A percentile compares a stretch with the other conserved stretches of the same genome.
Evolutionary conservation across 2,888 invertebrate genomes (phyloP).

Genomic region (Axea sp.): DNA sequence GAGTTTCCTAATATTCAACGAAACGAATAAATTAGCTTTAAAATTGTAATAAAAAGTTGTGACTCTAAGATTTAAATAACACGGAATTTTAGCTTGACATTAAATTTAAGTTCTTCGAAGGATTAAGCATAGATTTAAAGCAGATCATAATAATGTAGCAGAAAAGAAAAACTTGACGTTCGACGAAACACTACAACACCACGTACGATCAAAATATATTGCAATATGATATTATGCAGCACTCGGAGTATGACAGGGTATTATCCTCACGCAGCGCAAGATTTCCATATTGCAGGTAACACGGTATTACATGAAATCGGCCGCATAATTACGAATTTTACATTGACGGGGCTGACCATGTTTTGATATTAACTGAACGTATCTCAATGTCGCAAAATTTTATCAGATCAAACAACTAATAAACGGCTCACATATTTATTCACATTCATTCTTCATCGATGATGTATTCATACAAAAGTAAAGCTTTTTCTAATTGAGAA

Average conservation of each 20-base stretch:
- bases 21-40: conserved; percentile 40
- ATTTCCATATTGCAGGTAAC: conserved; percentile 78
- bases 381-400: conserved; percentile 53
- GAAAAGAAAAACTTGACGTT: conserved; percentile 55
- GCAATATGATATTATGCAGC: conserved; percentile 78
- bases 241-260: conserved; percentile 77
- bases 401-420: conserved; percentile 48
- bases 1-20: too few species aligned
- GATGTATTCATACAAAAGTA: conserved; percentile 33
- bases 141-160: conserved; percentile 45
- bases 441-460: conserved; percentile 27
- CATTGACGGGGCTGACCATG: conserved; percentile 66
- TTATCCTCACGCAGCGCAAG: conserved; percentile 78
- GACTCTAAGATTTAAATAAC: conserved; percentile 6
- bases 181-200: conserved; percentile 61
- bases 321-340: conserved; percentile 74
- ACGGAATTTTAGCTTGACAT: conserved; percentile 18
- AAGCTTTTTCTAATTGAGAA: conserved; percentile 28
- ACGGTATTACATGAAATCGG: conserved; percentile 77
- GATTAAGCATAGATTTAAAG: conserved; percentile 40
- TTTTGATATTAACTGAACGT: conserved; percentile 59
- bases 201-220: conserved; percentile 74
- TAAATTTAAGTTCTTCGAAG: conserved; percentile 29
- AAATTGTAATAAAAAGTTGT: conserved; percentile 14
- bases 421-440: conserved; percentile 34